Base-by-base conservation (phyloP, 1,140 invertebrate genomes). In the Tetramorium alpestre region DNA sequence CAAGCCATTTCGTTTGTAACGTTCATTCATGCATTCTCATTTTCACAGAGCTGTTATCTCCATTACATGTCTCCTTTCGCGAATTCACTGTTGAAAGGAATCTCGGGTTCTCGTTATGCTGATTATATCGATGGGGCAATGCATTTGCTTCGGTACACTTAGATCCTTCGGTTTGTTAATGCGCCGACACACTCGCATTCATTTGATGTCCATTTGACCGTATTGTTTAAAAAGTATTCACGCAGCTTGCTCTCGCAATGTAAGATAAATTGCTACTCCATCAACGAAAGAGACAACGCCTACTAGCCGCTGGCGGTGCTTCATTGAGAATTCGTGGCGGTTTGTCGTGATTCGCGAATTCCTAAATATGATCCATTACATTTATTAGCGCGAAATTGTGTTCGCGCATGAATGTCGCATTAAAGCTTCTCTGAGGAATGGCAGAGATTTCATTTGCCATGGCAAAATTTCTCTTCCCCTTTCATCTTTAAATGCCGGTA, bases 201-300 rank as follows among this genome's bases (percentile, higher is more conserved):
- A 22, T 1, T 13, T 8, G n/a, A 4, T 56, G 70, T 88, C 62
- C 77, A 76, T 51, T 85, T 86, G 75, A 75, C 47, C 77, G 64
- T 86, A 90, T 90, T 90, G 90, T 90, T 88, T 60, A 77, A 84
- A 88, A 91, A 91, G 88, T 90, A 90, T 88, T 86, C 77, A 72
- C 72, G 25, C 49, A 80, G 56, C 60, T 78, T 78, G 73, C 77
- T 25, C 13, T 13, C n/a, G 2, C 7, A 4, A 87, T 72, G 47
- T 25, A 58, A 77, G 72, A 86, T 88, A 86, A 77, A 84, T 84
- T 33, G 6, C 11, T 11, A n/a, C 44, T 56, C 81, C 88, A 86
- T 90, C 89, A 90, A 77, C 89, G 25, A 90, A 91, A 90, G 86
- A 90, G 89, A 90, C 58, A 87, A 77, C 56, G 13, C 10, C 18